phyloP scores from a whole-genome alignment of 2,888 invertebrate species.

The Drosophila siamana region DNA sequence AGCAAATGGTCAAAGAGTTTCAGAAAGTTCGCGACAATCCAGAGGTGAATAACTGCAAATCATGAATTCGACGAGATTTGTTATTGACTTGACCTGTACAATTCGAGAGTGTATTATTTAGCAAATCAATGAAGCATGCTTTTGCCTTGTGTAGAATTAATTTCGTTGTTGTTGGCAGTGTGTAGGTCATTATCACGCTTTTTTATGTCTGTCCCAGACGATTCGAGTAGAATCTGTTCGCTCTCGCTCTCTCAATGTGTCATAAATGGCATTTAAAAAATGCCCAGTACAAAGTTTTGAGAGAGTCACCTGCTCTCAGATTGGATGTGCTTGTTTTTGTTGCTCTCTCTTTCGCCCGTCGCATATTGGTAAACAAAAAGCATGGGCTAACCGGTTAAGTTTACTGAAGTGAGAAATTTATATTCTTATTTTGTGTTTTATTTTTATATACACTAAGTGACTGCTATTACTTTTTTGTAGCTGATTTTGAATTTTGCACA shows the following conservation, averaged over 20 bases:
- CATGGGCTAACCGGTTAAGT: constrained; percentile 54
- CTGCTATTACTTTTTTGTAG: constrained; percentile 23
- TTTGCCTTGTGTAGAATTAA: constrained; percentile 24
- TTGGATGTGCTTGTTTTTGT: background rate
- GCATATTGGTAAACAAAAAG: constrained; percentile 66
- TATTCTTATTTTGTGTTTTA: constrained; percentile 27
- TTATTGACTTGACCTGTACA: constrained; percentile 16
- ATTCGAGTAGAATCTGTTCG: constrained; percentile 21
- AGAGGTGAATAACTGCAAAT: constrained; percentile 75
- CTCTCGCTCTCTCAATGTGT: constrained; percentile 9
- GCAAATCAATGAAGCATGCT: constrained; percentile 26
- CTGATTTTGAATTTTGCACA: constrained; percentile 11
- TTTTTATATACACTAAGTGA: constrained; percentile 16
- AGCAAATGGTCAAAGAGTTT: constrained; percentile 96
- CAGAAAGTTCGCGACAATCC: constrained; percentile 95
- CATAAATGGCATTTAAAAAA: constrained; percentile 24
- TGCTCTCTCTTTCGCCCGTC: constrained; percentile 2
- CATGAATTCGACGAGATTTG: constrained; percentile 18
- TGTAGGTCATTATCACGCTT: constrained; percentile 56
- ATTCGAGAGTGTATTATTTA: constrained; percentile 3
- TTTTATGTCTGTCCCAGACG: constrained; percentile 38
- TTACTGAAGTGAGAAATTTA: constrained; percentile 30
- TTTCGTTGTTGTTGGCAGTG: constrained; percentile 18
- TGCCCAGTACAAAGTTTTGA: background rate
- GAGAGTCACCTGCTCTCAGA: constrained; percentile 6